phyloP scores from a whole-genome alignment of 2,113 vertebrate genomes.

The Sterna hirundo region DNA sequence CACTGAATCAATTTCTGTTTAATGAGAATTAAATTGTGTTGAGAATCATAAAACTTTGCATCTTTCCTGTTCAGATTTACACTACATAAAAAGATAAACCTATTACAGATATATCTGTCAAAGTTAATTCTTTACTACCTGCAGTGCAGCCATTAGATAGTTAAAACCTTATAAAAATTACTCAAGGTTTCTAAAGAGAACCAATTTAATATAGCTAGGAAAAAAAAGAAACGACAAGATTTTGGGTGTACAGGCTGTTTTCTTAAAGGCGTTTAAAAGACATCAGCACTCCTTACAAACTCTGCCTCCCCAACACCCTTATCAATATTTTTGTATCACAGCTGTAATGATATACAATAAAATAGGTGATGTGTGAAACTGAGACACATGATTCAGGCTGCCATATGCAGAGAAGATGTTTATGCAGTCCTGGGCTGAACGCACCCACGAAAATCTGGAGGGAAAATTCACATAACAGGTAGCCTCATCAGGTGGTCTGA shows the following conservation, averaged over 20 bases:
- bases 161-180: not conserved
- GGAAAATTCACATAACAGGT: not conserved
- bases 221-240: not conserved
- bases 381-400: not conserved
- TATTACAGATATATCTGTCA: constrained; percentile 21
- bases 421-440: not conserved
- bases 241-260: not conserved
- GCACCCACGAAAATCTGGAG: not conserved
- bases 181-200: not conserved
- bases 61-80: constrained; percentile 24
- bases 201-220: not conserved
- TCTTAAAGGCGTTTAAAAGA: not conserved
- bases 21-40: not conserved
- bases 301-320: not conserved
- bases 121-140: constrained; percentile 53
- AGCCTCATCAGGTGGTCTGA: not conserved
- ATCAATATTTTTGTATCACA: not conserved
- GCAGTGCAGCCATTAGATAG: not conserved
- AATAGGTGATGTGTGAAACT: not conserved
- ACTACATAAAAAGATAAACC: constrained; percentile 39
- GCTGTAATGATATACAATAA: not conserved
- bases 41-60: constrained; percentile 1
- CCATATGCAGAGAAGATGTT: not conserved
- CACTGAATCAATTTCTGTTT: constrained; percentile 21
- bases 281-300: not conserved